Conservation (phyloP, 2,113 vertebrate genomes). For the Lophius piscatorius region DNA sequence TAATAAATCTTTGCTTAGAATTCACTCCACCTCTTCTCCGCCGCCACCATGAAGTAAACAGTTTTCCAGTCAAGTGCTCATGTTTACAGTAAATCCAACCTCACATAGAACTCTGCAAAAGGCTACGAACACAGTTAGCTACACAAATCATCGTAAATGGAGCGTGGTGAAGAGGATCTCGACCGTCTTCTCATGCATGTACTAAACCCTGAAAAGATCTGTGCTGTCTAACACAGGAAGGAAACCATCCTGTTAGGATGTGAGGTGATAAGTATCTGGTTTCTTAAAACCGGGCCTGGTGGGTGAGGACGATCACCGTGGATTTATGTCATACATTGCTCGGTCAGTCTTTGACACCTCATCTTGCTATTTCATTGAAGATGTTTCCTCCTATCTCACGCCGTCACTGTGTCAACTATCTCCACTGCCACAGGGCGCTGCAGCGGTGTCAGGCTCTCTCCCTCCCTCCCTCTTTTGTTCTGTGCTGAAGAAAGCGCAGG, state of each 20-base stretch:
- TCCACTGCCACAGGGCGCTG: conserved; percentile 45
- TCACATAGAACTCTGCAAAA: neutral
- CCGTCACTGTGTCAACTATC: conserved; percentile 57
- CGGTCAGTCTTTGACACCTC: conserved; percentile 47
- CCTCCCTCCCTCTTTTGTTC: conserved; percentile 59
- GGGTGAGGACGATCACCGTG: conserved; percentile 7
- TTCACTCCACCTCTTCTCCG: neutral
- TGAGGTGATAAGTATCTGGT: neutral
- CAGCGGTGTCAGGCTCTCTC: conserved; percentile 45
- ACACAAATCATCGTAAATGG: neutral
- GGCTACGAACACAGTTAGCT: neutral
- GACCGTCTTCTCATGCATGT: neutral
- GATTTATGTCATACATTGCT: conserved; percentile 18
- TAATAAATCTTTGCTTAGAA: no score
- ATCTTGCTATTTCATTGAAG: conserved; percentile 34
- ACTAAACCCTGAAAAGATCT: conserved; percentile 9
- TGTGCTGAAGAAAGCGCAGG: conserved; percentile 44
- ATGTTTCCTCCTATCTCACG: conserved; percentile 40
- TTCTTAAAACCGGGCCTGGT: conserved; percentile 7
- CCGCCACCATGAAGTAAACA: neutral
- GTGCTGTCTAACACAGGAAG: neutral
- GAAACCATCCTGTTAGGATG: neutral
- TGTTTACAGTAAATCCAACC: conserved; percentile 22
- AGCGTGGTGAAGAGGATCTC: conserved; percentile 1
- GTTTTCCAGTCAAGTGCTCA: conserved; percentile 1